phyloP scores from a whole-genome alignment of 2,797 vertebrate species.

The Chaetodon trifasciatus region DNA sequence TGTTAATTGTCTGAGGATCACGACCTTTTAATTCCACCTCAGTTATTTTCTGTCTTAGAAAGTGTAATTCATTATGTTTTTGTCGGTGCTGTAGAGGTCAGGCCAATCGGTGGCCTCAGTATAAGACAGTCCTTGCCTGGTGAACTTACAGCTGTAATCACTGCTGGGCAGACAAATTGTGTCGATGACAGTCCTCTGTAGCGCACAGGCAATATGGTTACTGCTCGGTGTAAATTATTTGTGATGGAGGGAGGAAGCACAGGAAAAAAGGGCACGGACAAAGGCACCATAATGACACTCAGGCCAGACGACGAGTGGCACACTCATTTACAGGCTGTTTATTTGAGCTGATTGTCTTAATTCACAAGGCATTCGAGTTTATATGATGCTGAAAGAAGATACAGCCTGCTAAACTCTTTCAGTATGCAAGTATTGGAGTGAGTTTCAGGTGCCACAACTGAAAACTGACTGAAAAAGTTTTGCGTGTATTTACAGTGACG shows the following conservation, averaged over 20 bases:
- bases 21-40: not conserved
- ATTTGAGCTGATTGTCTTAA: not conserved
- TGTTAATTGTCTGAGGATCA: not conserved
- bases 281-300: not conserved
- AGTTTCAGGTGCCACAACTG: not conserved
- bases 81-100: not conserved
- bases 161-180: slow-evolving; percentile 63
- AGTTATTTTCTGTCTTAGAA: not conserved
- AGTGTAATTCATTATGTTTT: not conserved
- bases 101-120: not conserved
- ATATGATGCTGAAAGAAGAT: not conserved
- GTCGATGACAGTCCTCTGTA: slow-evolving; percentile 62
- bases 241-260: slow-evolving; percentile 44
- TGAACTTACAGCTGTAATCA: slow-evolving; percentile 51
- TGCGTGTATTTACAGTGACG: slow-evolving; percentile 12
- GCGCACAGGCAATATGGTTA: slow-evolving; percentile 49
- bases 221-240: slow-evolving; percentile 61
- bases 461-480: not conserved
- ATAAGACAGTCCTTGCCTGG: slow-evolving; percentile 20
- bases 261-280: not conserved
- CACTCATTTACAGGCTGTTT: not conserved
- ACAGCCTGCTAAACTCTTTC: too few species aligned
- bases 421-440: too few species aligned
- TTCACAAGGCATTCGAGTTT: not conserved
- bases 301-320: not conserved